Evolutionary conservation across 2,113 vertebrate genomes (phyloP), one percentile per base, ranked within the genome.

Genomic region (Electrona antarctica): DNA sequence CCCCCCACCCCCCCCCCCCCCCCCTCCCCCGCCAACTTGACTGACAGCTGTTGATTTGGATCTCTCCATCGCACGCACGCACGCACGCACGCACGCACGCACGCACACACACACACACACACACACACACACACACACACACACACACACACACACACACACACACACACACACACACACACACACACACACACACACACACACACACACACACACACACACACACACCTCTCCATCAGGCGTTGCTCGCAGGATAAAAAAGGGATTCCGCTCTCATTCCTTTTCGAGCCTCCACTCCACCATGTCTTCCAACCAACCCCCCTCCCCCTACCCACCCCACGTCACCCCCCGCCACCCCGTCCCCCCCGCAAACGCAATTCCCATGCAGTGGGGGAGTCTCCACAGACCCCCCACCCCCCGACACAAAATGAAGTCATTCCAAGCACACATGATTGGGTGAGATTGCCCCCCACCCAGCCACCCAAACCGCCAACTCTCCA

Each of bases 11-110:
- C 59, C 59, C 29, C 21, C 51, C 12, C 66, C 54, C 7, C 11
- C 41, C 29, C 29, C 85, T 83, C 85, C 73, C 55, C 87, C 89
- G 80, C 80, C 86, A 77, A 65, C 59, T 85, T 91, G 87, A 89
- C 81, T 88, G 88, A 87, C 85, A 89, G 86, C 87, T 87, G 85
- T 90, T 89, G 85, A 89, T 88, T 89, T 85, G 85, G 86, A 88
- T 86, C 87, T 88, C 85, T 85, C 80, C 84, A 89, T 91, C 88
- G 85, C 77, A 46, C 61, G 54, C 8, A n/a, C n/a, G n/a, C n/a
- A n/a, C n/a, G n/a, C n/a, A n/a, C n/a, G n/a, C n/a, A n/a, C n/a
- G n/a, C n/a, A n/a, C n/a, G n/a, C n/a, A n/a, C n/a, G n/a, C n/a
- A n/a, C n/a, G n/a, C n/a, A n/a, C n/a, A n/a, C n/a, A n/a, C n/a